phyloP scores from a whole-genome alignment of 2,888 invertebrate genomes.

The Cyclophora punctaria region DNA sequence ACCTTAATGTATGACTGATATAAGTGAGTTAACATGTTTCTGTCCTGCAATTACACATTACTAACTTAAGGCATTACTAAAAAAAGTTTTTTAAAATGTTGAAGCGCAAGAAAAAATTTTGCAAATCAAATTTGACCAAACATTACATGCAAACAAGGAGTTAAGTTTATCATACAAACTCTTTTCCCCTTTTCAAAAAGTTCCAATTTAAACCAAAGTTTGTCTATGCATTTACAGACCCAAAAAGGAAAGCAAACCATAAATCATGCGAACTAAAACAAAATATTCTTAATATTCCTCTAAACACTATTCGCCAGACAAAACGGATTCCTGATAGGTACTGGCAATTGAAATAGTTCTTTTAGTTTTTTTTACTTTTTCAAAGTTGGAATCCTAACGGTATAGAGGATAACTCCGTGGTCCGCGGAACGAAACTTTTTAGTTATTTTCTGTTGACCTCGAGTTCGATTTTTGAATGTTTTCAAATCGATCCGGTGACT shows the following conservation, averaged over 20 bases:
- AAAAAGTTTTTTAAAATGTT: too few relatives aligned
- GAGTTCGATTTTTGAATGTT: slow-evolving; percentile 47
- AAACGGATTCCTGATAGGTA: slow-evolving; percentile 70
- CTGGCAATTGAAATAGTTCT: slow-evolving; percentile 75
- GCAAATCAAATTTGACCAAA: too few relatives aligned
- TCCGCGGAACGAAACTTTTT: slow-evolving; percentile 53
- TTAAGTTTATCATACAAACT: too few relatives aligned
- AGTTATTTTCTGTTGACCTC: slow-evolving; percentile 59
- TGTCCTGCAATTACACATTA: too few relatives aligned
- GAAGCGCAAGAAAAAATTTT: too few relatives aligned
- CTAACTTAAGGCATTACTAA: too few relatives aligned
- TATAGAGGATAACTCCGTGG: slow-evolving; percentile 58
- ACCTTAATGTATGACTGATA: too few relatives aligned
- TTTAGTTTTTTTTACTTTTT: slow-evolving; percentile 52
- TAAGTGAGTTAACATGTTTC: too few relatives aligned
- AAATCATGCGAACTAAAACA: slow-evolving; percentile 1
- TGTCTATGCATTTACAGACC: too few relatives aligned
- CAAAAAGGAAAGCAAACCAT: not conserved
- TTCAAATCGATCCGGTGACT: not conserved
- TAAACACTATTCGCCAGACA: slow-evolving; percentile 54
- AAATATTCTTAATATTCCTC: slow-evolving; percentile 2
- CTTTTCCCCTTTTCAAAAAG: too few relatives aligned
- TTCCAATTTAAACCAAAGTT: too few relatives aligned
- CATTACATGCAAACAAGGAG: too few relatives aligned
- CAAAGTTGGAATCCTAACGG: slow-evolving; percentile 70